These are phyloP conservation scores for Alces alces DNA, from an alignment of 2,113 vertebrate genomes.

Conservation along the genomic window DNA sequence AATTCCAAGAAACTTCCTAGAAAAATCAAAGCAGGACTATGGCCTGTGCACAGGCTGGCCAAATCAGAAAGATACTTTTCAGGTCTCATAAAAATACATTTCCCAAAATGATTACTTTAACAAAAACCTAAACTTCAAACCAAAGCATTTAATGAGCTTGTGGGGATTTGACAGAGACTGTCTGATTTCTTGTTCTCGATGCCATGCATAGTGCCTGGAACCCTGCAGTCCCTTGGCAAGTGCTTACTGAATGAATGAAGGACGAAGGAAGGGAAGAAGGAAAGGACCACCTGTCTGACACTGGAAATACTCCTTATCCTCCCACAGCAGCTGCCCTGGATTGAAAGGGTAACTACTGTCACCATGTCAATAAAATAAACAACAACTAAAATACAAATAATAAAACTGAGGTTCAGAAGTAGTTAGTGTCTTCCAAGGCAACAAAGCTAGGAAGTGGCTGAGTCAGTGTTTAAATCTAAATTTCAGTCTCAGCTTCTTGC, in stretches of 20 bases:
- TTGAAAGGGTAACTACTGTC: not conserved
- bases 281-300: fast-evolving
- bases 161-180: not conserved
- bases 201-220: not conserved
- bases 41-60: not conserved
- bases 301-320: not conserved
- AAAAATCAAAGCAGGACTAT: not conserved
- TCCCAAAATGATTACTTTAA: not conserved
- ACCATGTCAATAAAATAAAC: not conserved
- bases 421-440: not conserved
- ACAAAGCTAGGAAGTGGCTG: not conserved
- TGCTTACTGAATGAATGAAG: not conserved
- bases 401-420: not conserved
- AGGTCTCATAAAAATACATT: not conserved
- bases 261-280: not conserved
- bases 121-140: not conserved
- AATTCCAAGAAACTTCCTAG: not conserved
- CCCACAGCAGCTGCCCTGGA: not conserved
- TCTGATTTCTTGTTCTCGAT: not conserved
- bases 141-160: not conserved
- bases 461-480: not conserved
- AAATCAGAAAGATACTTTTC: not conserved
- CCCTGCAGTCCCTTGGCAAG: fast-evolving
- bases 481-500: not conserved
- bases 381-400: not conserved